A percentile compares a stretch with the other conserved stretches of the same genome.
Evolutionary conservation across 2,113 vertebrate genomes (phyloP).

Genomic region (Apistogramma diplotaenia): DNA sequence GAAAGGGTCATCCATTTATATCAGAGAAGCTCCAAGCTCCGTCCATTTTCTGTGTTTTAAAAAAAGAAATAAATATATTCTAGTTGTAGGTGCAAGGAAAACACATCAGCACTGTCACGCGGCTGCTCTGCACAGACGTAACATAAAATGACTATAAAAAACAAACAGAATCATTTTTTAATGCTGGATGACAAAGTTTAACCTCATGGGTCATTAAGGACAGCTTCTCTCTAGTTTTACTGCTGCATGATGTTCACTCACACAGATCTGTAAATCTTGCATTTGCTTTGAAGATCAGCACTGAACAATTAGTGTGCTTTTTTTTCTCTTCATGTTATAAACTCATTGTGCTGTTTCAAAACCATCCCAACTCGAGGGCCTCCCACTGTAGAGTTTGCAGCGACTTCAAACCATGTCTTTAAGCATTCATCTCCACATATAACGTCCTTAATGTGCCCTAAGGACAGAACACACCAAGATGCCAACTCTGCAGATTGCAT

Average conservation of each 20-base stretch:
- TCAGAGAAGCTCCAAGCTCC: neutral
- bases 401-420: neutral
- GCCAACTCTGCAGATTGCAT: neutral
- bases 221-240: neutral
- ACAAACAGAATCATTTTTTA: neutral
- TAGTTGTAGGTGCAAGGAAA: neutral
- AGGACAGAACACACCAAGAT: neutral
- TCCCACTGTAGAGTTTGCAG: neutral
- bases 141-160: neutral
- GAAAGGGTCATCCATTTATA: neutral
- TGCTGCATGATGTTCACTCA: neutral
- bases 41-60: too few relatives aligned
- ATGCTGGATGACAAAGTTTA: neutral
- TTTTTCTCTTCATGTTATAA: neutral
- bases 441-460: neutral
- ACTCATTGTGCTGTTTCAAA: neutral
- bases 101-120: rapidly evolving
- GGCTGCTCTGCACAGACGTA: neutral
- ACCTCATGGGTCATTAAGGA: neutral
- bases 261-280: neutral
- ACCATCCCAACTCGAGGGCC: neutral
- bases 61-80: too few relatives aligned
- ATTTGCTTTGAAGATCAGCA: neutral
- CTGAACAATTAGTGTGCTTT: neutral
- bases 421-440: neutral